phyloP scores from a whole-genome alignment of 53 echinoderm and acorn worm genomes.

The Stichopus horrens region DNA sequence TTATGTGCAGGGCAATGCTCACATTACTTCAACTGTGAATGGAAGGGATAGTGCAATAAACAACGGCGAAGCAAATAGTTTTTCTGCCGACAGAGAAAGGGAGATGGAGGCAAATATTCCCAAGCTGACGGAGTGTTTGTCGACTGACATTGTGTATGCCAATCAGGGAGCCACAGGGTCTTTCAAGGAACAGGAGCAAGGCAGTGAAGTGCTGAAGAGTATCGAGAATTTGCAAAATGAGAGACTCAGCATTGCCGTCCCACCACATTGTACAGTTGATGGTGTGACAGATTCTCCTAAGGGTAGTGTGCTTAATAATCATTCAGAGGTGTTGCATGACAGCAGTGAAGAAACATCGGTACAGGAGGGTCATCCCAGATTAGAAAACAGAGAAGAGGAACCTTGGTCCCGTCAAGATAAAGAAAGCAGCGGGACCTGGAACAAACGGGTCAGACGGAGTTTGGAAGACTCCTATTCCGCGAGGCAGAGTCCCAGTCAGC shows the following conservation, averaged over 20 bases:
- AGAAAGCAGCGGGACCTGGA: background rate
- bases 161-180: slow-evolving; percentile 24
- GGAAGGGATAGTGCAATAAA: slow-evolving; percentile 28
- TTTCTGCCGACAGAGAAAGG: background rate
- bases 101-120: background rate
- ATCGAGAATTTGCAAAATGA: slow-evolving; percentile 15
- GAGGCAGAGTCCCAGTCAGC: background rate
- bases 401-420: background rate
- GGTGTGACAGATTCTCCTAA: background rate
- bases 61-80: background rate
- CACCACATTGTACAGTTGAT: background rate
- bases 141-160: slow-evolving; percentile 2
- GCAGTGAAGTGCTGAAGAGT: background rate
- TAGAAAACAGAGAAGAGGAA: background rate
- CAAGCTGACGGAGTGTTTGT: background rate
- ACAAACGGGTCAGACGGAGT: slow-evolving; percentile 7
- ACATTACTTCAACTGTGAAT: too few relatives aligned
- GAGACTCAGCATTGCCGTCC: background rate
- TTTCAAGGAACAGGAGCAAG: slow-evolving; percentile 7
- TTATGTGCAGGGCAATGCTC: slow-evolving; percentile 24
- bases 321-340: background rate
- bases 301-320: background rate
- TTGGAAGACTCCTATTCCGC: background rate
- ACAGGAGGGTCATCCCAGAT: background rate
- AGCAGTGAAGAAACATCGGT: background rate